Percentiles rank a stretch among this genome's conserved stretches.
These are phyloP conservation scores for Acrocephalus scirpaceus DNA, from an alignment of 2,797 vertebrate genomes.

Conservation along the genomic window DNA sequence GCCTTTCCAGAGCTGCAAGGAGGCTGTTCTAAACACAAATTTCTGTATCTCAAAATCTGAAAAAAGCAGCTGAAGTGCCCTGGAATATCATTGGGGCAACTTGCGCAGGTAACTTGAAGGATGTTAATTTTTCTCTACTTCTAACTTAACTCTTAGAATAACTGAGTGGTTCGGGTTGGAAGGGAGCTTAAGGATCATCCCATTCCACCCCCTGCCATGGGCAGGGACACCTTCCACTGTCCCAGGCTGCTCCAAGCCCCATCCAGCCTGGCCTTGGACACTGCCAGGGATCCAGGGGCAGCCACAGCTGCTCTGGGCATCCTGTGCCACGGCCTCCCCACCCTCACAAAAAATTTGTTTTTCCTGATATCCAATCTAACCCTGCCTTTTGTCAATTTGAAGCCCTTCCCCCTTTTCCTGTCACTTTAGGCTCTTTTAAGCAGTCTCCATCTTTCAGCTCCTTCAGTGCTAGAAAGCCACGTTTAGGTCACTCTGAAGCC, in stretches of 20 bases:
- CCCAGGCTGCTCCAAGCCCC: accelerated
- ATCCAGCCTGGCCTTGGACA: background rate
- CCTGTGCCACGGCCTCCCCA: accelerated
- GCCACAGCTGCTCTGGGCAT: background rate
- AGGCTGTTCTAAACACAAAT: background rate
- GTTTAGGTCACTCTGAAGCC: accelerated
- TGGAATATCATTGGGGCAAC: background rate
- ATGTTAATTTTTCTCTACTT: background rate
- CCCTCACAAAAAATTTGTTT: background rate
- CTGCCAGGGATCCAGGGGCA: background rate
- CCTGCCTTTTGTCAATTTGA: background rate
- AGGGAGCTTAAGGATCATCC: accelerated
- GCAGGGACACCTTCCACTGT: accelerated
- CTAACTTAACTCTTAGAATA: background rate
- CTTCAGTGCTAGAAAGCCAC: accelerated
- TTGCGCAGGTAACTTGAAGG: background rate
- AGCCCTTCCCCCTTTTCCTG: background rate
- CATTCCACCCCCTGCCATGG: accelerated
- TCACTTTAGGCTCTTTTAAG: background rate
- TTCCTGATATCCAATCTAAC: background rate
- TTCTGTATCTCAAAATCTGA: accelerated
- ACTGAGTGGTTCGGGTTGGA: background rate
- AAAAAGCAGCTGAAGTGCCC: background rate
- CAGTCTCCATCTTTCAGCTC: background rate
- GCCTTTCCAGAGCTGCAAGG: background rate